Percentiles rank a stretch among this genome's conserved stretches.
phyloP scores from a whole-genome alignment of 2,888 invertebrate genomes.

The Hipparchia semele region DNA sequence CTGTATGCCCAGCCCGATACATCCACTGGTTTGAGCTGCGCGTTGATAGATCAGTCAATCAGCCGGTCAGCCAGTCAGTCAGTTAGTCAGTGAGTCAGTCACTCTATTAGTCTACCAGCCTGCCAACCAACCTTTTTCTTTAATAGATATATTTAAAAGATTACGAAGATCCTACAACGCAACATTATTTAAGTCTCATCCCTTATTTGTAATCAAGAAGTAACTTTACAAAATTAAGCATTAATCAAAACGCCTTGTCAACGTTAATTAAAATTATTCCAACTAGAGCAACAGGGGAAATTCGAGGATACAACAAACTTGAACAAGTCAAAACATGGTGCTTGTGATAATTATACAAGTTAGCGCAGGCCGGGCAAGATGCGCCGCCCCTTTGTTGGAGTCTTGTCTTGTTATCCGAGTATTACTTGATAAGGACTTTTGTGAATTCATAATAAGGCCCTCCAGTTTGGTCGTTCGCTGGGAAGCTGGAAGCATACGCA shows the following conservation, averaged over 20 bases:
- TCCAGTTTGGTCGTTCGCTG: neutral
- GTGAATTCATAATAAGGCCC: slow-evolving; percentile 9
- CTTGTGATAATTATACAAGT: slow-evolving; percentile 25
- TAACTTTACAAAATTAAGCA: slow-evolving; percentile 17
- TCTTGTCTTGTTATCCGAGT: slow-evolving; percentile 11
- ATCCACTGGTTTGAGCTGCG: no score
- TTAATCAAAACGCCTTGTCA: slow-evolving; percentile 23
- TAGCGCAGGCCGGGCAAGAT: neutral
- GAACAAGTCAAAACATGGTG: slow-evolving; percentile 18
- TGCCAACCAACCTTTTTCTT: no score
- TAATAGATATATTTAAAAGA: no score
- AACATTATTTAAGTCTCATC: neutral
- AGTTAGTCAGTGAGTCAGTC: no score
- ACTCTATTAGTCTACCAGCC: no score
- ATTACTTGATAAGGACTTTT: slow-evolving; percentile 20
- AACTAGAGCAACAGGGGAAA: slow-evolving; percentile 18
- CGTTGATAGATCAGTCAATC: no score
- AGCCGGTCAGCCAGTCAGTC: no score
- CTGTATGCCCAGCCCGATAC: no score
- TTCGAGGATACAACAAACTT: slow-evolving; percentile 20
- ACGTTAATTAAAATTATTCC: slow-evolving; percentile 24
- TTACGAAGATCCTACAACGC: neutral
- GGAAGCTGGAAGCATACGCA: neutral
- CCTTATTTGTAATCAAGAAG: neutral
- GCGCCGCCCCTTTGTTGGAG: slow-evolving; percentile 8